A percentile compares a stretch with the other conserved stretches of the same genome.
Conservation (phyloP, 2,888 invertebrate species). For the Metellina segmentata region DNA sequence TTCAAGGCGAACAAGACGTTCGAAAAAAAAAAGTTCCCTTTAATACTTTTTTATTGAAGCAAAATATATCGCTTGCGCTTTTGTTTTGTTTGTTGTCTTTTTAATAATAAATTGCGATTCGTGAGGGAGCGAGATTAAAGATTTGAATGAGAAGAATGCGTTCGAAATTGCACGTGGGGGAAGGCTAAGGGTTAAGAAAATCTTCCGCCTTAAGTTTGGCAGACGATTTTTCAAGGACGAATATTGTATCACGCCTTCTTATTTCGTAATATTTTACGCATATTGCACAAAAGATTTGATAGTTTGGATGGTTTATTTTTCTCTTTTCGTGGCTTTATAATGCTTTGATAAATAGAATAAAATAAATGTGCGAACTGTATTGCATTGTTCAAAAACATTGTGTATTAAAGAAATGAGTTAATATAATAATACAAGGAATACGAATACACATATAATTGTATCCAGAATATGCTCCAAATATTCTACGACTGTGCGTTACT, state of each 20-base stretch:
- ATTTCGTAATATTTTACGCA: background rate
- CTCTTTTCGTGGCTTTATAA: background rate
- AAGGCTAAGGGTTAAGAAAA: conserved; percentile 20
- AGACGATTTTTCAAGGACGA: conserved; percentile 26
- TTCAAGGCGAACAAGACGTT: conserved; percentile 39
- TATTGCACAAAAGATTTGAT: background rate
- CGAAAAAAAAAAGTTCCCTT: conserved; percentile 2
- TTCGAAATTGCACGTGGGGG: background rate
- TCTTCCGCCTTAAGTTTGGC: conserved; percentile 28
- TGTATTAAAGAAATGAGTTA: background rate
- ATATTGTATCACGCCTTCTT: background rate
- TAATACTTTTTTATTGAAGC: conserved; percentile 20
- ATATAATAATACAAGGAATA: background rate
- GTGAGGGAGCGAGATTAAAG: background rate
- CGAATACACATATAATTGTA: background rate
- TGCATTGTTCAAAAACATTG: background rate
- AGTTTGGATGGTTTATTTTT: background rate
- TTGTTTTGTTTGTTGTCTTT: background rate
- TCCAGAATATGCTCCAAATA: too few relatives aligned
- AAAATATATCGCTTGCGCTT: background rate
- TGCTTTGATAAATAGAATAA: background rate
- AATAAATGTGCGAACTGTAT: background rate
- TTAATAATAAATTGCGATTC: background rate
- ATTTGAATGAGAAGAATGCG: background rate
- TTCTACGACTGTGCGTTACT: too few relatives aligned